Conservation (phyloP, 2,888 invertebrate genomes). For the Machimus atricapillus region DNA sequence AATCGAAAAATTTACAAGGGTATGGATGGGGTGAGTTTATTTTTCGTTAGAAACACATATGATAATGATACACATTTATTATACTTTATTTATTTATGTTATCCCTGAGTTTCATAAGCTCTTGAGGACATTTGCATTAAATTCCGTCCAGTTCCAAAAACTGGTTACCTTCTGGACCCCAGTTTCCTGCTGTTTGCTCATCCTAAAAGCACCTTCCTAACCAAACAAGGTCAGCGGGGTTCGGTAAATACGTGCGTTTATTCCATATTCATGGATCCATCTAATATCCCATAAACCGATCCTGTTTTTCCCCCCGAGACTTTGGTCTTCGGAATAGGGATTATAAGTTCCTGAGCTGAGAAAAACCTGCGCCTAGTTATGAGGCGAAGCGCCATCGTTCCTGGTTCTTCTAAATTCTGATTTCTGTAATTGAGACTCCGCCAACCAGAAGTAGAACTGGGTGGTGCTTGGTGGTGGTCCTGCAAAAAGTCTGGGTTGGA, state of each 20-base stretch:
- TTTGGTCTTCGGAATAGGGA: not conserved
- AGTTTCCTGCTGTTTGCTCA: not conserved
- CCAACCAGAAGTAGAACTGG: not conserved
- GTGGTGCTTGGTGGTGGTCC: not conserved
- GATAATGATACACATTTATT: not conserved
- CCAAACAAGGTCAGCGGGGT: not conserved
- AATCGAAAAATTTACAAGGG: too few species aligned
- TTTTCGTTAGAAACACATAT: too few species aligned
- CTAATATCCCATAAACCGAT: constrained; percentile 18
- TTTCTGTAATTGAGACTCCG: constrained; percentile 14
- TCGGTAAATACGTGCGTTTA: constrained; percentile 12
- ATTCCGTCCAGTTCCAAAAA: not conserved
- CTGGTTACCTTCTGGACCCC: not conserved
- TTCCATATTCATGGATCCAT: constrained; percentile 18
- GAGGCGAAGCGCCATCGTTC: not conserved
- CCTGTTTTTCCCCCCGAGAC: not conserved
- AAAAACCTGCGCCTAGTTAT: constrained; percentile 2
- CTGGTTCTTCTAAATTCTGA: not conserved
- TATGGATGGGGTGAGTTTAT: too few species aligned
- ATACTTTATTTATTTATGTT: not conserved
- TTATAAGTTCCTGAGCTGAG: not conserved
- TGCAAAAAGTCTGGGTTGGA: not conserved
- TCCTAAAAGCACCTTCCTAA: not conserved
- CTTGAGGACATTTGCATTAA: not conserved
- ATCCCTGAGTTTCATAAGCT: not conserved